phyloP scores from a whole-genome alignment of 2,113 vertebrate genomes.

The Thermophis baileyi region DNA sequence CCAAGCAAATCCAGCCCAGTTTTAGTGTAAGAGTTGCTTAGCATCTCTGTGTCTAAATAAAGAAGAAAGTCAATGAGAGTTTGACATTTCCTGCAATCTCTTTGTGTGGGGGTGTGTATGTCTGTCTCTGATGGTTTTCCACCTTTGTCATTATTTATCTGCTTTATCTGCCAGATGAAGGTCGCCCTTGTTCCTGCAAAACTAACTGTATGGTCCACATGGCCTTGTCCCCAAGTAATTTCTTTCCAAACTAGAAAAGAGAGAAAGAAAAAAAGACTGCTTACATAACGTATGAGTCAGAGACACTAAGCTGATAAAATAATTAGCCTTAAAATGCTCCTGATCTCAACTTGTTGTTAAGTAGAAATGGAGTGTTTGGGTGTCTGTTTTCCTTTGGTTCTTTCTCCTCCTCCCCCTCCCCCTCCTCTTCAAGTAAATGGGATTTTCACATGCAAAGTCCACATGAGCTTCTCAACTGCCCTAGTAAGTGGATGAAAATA shows the following conservation, averaged over 20 bases:
- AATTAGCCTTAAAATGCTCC: slow-evolving; percentile 30
- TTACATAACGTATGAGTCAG: slow-evolving; percentile 40
- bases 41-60: not conserved
- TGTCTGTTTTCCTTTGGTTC: not conserved
- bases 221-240: slow-evolving; percentile 30
- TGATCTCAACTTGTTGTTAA: slow-evolving; percentile 41
- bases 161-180: slow-evolving; percentile 13
- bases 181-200: slow-evolving; percentile 31
- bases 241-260: slow-evolving; percentile 35
- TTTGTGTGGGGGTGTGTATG: not conserved
- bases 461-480: not conserved
- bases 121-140: not conserved
- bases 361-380: slow-evolving; percentile 10
- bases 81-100: not conserved
- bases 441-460: not conserved
- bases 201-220: slow-evolving; percentile 26
- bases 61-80: not conserved
- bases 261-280: slow-evolving; percentile 14
- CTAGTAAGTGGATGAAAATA: not conserved
- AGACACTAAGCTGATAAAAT: slow-evolving; percentile 39
- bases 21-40: not conserved
- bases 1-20: not conserved
- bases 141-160: slow-evolving; percentile 34
- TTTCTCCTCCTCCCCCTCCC: slow-evolving; percentile 4
- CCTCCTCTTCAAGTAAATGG: slow-evolving; percentile 12